Conservation (phyloP, 2,888 invertebrate species). For the Melieria picta region DNA sequence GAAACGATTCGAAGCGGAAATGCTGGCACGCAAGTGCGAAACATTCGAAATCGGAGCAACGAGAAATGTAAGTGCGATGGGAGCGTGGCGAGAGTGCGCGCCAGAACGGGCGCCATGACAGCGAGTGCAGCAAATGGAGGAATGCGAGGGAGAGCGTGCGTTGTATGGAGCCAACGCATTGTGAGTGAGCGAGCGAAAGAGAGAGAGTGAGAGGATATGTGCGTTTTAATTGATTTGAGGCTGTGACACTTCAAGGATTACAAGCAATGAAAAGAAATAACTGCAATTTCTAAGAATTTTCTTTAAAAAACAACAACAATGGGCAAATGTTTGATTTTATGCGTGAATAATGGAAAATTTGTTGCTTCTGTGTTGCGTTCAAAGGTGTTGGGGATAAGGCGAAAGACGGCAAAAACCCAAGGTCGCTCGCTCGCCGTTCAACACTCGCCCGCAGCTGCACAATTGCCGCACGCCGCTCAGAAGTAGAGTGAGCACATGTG, state of each 20-base stretch:
- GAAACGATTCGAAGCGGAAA: background rate
- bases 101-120: background rate
- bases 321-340: conserved; percentile 19
- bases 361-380: background rate
- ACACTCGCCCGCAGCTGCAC: too few species aligned
- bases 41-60: background rate
- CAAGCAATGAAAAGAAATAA: conserved; percentile 30
- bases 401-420: too few species aligned
- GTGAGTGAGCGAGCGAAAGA: background rate
- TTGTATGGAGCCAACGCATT: too few species aligned
- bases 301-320: background rate
- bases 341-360: background rate
- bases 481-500: too few species aligned
- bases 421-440: too few species aligned
- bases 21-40: background rate
- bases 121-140: conserved; percentile 1
- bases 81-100: background rate
- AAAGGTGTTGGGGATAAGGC: background rate
- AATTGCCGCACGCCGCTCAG: too few species aligned
- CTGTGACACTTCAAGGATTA: conserved; percentile 34
- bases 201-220: conserved; percentile 8
- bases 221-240: conserved; percentile 33
- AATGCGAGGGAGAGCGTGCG: conserved; percentile 6
- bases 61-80: background rate
- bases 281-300: conserved; percentile 38